Conservation (phyloP, 2,888 invertebrate species). For the Cyclophora albipunctata region DNA sequence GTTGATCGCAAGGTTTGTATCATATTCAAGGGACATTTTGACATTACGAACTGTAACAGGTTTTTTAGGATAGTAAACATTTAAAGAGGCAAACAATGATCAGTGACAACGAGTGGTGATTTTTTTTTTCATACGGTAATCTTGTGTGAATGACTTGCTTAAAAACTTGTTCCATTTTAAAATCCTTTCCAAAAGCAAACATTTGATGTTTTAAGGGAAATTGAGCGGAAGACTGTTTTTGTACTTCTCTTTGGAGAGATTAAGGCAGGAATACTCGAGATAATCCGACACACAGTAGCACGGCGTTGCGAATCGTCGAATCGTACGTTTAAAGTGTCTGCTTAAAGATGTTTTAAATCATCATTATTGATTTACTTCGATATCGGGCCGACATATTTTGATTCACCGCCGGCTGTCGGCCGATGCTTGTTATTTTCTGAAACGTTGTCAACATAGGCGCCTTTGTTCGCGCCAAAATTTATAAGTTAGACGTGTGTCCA, state of each 20-base stretch:
- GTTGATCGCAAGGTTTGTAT: no score
- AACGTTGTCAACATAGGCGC: slow-evolving; percentile 66
- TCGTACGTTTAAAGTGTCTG: slow-evolving; percentile 25
- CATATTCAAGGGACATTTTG: no score
- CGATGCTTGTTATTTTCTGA: slow-evolving; percentile 55
- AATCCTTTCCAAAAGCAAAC: slow-evolving; percentile 67
- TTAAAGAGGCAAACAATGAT: no score
- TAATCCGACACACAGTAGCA: slow-evolving; percentile 35
- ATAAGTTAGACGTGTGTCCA: slow-evolving; percentile 66
- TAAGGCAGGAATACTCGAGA: slow-evolving; percentile 29
- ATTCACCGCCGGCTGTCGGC: slow-evolving; percentile 53
- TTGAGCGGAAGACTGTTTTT: slow-evolving; percentile 59
- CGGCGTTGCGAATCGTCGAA: slow-evolving; percentile 24
- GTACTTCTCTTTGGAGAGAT: slow-evolving; percentile 31
- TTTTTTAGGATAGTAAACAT: no score
- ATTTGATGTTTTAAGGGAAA: slow-evolving; percentile 69
- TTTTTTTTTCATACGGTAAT: slow-evolving; percentile 67
- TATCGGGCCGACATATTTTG: slow-evolving; percentile 61
- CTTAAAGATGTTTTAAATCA: slow-evolving; percentile 47
- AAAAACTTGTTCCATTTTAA: slow-evolving; percentile 73
- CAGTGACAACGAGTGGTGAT: slow-evolving; percentile 22
- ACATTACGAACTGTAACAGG: no score
- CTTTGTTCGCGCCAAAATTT: slow-evolving; percentile 72
- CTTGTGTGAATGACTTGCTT: slow-evolving; percentile 40
- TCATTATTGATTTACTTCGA: slow-evolving; percentile 65